A percentile compares a stretch with the other conserved stretches of the same genome.
Conservation (phyloP, 2,113 vertebrate genomes). For the Thomomys bottae region DNA sequence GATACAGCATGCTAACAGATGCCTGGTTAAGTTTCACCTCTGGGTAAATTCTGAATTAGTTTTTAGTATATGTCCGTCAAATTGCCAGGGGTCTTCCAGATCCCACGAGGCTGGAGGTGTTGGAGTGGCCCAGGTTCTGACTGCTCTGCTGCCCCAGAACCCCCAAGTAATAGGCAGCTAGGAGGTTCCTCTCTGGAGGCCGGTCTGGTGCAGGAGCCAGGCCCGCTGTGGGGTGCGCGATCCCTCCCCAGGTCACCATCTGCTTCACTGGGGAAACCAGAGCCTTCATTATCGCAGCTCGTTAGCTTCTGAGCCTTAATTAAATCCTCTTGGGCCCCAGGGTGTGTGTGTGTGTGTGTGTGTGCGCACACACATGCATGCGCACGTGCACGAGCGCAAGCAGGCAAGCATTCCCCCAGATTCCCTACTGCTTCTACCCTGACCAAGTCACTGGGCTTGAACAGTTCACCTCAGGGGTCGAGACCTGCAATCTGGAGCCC, state of each 20-base stretch:
- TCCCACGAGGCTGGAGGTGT: background rate
- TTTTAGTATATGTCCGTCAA: background rate
- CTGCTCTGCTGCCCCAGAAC: background rate
- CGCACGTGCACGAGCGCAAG: background rate
- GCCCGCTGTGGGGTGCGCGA: background rate
- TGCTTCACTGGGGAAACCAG: conserved; percentile 55
- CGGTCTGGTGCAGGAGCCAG: background rate
- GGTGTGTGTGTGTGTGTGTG: background rate
- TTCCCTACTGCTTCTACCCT: background rate
- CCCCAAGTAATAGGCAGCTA: background rate
- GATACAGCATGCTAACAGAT: background rate
- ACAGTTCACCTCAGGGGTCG: background rate
- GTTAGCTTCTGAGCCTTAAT: conserved; percentile 61
- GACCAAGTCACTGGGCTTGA: background rate
- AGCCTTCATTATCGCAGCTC: conserved; percentile 66
- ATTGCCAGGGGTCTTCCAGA: background rate
- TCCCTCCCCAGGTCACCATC: conserved; percentile 49
- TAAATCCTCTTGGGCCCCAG: conserved; percentile 43
- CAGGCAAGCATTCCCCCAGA: background rate
- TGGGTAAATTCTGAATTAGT: background rate
- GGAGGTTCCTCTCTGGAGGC: background rate
- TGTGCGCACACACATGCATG: background rate
- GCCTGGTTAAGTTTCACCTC: background rate
- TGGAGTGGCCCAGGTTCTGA: background rate
- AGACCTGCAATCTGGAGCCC: background rate